These are phyloP conservation scores for Empis stercorea DNA, from an alignment of 2,888 invertebrate species.

Conservation along the genomic window DNA sequence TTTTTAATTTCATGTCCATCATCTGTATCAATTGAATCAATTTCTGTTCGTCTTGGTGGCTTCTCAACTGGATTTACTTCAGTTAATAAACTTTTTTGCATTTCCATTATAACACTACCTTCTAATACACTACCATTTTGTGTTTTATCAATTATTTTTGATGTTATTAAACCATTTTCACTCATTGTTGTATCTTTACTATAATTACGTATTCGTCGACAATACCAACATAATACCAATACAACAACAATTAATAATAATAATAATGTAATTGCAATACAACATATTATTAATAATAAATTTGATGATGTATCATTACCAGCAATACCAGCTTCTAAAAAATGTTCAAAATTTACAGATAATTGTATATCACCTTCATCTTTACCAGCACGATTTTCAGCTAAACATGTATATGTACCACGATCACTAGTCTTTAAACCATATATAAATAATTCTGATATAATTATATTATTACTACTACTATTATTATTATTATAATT, in stretches of 20 bases:
- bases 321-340: constrained; percentile 27
- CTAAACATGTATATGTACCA: constrained; percentile 66
- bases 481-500: constrained; percentile 25
- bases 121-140: constrained; percentile 59
- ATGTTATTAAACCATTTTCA: constrained; percentile 31
- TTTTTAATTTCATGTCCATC: constrained; percentile 73
- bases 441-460: constrained; percentile 49
- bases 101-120: constrained; percentile 64
- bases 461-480: constrained; percentile 17
- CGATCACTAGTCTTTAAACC: constrained; percentile 50
- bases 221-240: constrained; percentile 40
- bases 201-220: constrained; percentile 39
- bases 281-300: constrained; percentile 32
- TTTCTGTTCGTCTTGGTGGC: constrained; percentile 64
- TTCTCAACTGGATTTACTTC: constrained; percentile 77
- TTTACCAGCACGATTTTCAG: constrained; percentile 68
- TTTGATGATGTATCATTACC: constrained; percentile 36
- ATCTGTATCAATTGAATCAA: constrained; percentile 59
- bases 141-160: constrained; percentile 39
- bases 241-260: constrained; percentile 43
- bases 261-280: constrained; percentile 44
- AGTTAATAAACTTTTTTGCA: constrained; percentile 72
- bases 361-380: constrained; percentile 64
- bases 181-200: constrained; percentile 39
- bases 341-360: constrained; percentile 35